phyloP scores from a whole-genome alignment of 2,113 vertebrate species.

The Macquaria australasica region DNA sequence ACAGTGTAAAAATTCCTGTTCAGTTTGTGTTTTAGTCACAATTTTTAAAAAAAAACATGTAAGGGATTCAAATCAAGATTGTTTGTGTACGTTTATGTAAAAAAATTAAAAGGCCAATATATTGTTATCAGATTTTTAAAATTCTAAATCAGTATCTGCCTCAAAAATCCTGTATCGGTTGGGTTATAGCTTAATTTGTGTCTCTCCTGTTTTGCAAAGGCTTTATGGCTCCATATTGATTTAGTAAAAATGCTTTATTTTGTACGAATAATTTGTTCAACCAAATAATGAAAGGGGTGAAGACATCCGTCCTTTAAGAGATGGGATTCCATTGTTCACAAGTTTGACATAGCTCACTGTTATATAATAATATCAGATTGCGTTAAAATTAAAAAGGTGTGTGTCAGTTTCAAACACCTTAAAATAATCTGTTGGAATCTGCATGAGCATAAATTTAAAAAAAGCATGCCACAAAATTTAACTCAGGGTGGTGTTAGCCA shows the following conservation, averaged over 20 bases:
- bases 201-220: not conserved
- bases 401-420: slow-evolving; percentile 4
- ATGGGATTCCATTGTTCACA: not conserved
- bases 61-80: too few species aligned
- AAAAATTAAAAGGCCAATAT: too few species aligned
- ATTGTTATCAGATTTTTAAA: too few species aligned
- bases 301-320: not conserved
- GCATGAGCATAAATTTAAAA: not conserved
- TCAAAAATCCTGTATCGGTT: too few species aligned
- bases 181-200: not conserved
- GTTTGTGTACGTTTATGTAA: too few species aligned
- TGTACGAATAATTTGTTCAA: not conserved
- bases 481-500: too few species aligned
- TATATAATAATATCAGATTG: not conserved
- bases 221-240: not conserved
- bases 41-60: too few species aligned
- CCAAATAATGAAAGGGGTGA: not conserved
- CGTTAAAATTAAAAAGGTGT: not conserved
- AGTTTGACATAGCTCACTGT: not conserved
- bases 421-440: not conserved
- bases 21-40: too few species aligned
- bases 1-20: too few species aligned
- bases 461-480: not conserved
- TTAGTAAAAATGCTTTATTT: not conserved
- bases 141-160: too few species aligned